Evolutionary conservation across 2,113 vertebrate species (phyloP).

Genomic region (Zapus hudsonius): DNA sequence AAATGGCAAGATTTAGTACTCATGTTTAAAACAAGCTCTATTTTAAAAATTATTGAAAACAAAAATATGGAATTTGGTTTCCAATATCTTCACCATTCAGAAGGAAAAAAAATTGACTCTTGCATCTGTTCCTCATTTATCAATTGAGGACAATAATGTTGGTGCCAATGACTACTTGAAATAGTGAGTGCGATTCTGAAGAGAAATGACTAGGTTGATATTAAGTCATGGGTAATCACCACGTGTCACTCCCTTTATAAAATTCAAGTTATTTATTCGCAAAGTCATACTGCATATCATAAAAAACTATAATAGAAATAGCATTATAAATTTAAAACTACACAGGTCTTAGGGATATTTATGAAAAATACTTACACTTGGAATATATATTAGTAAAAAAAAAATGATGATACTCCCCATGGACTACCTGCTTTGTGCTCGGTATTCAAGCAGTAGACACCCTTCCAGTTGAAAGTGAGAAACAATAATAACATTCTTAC

Average conservation of each 20-base stretch:
- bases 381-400: not conserved
- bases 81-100: conserved; percentile 25
- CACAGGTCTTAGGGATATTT: not conserved
- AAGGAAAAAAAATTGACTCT: conserved; percentile 39
- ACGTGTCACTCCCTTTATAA: not conserved
- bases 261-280: not conserved
- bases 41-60: conserved; percentile 41
- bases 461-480: not conserved
- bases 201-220: not conserved
- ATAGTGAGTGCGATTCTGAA: not conserved
- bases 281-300: not conserved
- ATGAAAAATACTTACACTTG: not conserved
- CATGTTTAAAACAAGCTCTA: not conserved
- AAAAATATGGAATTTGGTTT: conserved; percentile 32
- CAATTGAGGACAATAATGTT: not conserved
- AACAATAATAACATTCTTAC: not conserved
- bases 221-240: not conserved
- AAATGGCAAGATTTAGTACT: conserved; percentile 25
- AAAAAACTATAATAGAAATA: conserved; percentile 19
- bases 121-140: conserved; percentile 15
- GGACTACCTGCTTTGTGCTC: not conserved
- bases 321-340: not conserved
- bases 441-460: not conserved
- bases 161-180: not conserved
- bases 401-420: not conserved